Evolutionary conservation across 2,113 vertebrate species (phyloP).

Genomic region (Abramis brama): DNA sequence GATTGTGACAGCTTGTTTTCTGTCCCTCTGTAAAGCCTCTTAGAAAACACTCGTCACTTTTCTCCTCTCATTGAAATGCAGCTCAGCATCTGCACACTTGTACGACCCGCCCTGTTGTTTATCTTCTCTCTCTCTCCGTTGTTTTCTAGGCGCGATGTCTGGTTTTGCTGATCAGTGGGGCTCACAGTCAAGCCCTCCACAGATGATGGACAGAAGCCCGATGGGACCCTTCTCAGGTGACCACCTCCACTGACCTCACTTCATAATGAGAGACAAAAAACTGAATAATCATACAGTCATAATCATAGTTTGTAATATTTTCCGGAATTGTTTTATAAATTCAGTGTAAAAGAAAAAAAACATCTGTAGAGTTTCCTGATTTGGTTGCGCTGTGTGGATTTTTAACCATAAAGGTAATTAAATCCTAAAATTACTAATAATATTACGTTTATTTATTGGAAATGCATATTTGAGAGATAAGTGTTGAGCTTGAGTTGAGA

Average conservation of each 20-base stretch:
- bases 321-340: neutral
- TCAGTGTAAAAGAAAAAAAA: too few species aligned
- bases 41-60: neutral
- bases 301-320: neutral
- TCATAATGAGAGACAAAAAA: neutral
- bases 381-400: too few species aligned
- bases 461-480: too few species aligned
- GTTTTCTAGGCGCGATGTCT: slow-evolving; percentile 63
- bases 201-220: slow-evolving; percentile 62
- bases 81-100: neutral
- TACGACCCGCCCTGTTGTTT: neutral
- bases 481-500: too few species aligned
- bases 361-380: too few species aligned
- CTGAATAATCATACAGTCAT: neutral
- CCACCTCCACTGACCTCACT: neutral
- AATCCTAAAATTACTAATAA: too few species aligned
- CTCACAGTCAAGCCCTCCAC: slow-evolving; percentile 56
- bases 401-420: too few species aligned
- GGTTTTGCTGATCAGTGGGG: slow-evolving; percentile 64
- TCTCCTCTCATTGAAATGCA: slow-evolving; percentile 14
- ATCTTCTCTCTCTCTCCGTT: neutral
- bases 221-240: slow-evolving; percentile 63
- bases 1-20: neutral
- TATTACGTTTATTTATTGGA: too few species aligned
- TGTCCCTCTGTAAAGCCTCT: neutral